Conservation (phyloP, 2,797 vertebrate species). For the Ibycter americanus region DNA sequence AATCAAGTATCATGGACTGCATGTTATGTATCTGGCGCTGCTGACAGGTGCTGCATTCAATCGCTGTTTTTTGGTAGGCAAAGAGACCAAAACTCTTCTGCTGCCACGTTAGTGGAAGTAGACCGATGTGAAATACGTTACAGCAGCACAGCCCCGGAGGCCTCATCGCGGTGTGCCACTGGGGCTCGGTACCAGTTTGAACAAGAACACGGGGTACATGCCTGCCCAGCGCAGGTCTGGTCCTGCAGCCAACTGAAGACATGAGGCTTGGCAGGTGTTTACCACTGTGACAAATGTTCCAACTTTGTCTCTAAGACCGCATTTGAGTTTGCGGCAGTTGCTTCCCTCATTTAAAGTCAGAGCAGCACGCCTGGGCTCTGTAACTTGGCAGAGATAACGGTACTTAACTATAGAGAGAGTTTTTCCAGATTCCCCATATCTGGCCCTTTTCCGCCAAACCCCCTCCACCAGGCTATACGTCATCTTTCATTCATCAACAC, state of each 20-base stretch:
- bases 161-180: fast-evolving
- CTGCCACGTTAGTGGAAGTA: fast-evolving
- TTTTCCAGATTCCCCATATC: not conserved
- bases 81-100: not conserved
- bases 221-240: not conserved
- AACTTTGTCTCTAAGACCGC: not conserved
- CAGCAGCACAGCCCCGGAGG: not conserved
- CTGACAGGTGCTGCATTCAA: not conserved
- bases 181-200: no score
- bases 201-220: fast-evolving
- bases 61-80: no score
- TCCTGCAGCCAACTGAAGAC: not conserved
- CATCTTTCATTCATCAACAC: not conserved
- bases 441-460: not conserved
- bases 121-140: fast-evolving
- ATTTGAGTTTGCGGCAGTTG: not conserved
- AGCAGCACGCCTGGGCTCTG: not conserved
- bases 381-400: not conserved
- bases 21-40: not conserved
- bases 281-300: not conserved
- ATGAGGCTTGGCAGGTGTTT: constrained; percentile 16
- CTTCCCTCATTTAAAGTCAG: constrained; percentile 14
- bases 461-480: not conserved
- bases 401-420: not conserved
- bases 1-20: not conserved